These are phyloP conservation scores for Plotosus lineatus DNA, from an alignment of 2,113 vertebrate genomes.

Conservation along the genomic window DNA sequence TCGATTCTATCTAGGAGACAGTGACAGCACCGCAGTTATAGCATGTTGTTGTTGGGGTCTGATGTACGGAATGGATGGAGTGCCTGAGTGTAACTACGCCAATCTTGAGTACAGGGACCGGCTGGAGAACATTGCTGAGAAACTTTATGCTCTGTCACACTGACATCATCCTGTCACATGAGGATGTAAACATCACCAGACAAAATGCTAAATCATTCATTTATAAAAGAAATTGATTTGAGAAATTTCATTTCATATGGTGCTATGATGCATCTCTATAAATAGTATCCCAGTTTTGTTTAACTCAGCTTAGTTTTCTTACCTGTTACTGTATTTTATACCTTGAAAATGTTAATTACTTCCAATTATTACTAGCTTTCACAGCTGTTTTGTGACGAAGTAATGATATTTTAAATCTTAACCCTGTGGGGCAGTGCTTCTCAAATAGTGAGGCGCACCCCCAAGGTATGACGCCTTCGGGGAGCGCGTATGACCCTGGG, in stretches of 20 bases:
- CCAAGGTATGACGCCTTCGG: too few relatives aligned
- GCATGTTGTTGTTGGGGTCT: constrained; percentile 80
- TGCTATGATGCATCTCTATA: not conserved
- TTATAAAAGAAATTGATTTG: not conserved
- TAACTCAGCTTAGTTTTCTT: not conserved
- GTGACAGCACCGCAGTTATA: constrained; percentile 79
- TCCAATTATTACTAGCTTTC: not conserved
- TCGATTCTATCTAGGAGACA: constrained; percentile 71
- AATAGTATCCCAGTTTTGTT: not conserved
- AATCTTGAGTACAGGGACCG: constrained; percentile 76
- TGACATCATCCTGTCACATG: constrained; percentile 4
- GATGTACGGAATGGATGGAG: constrained; percentile 66
- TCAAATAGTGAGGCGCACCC: too few relatives aligned
- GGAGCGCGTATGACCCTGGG: too few relatives aligned
- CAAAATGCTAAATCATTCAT: not conserved
- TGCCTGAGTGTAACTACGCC: constrained; percentile 72
- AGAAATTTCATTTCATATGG: not conserved
- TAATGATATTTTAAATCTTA: not conserved
- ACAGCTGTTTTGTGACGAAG: not conserved
- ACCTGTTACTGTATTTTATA: not conserved
- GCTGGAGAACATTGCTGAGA: constrained; percentile 59
- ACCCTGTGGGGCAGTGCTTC: not conserved
- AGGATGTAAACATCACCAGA: too few relatives aligned
- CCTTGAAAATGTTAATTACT: not conserved
- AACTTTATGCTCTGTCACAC: constrained; percentile 59